Conservation (phyloP, 2,888 invertebrate species). For the Electrophaes corylata region DNA sequence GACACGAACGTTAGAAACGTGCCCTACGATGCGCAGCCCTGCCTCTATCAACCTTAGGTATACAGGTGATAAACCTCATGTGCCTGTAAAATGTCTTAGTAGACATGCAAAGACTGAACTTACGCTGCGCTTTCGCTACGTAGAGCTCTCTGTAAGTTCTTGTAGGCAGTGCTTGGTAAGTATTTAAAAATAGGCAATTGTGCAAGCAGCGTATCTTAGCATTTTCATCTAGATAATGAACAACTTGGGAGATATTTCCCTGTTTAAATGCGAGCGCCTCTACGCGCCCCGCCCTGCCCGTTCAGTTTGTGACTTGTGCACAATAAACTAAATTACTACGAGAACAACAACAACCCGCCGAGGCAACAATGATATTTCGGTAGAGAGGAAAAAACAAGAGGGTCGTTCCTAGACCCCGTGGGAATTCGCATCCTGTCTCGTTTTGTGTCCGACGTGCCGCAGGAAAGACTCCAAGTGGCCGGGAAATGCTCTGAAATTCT, state of each 20-base stretch:
- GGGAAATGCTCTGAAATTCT: constrained; percentile 61
- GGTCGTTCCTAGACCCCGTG: constrained; percentile 72
- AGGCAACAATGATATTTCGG: constrained; percentile 75
- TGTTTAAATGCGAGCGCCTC: constrained; percentile 57
- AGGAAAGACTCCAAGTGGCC: constrained; percentile 49
- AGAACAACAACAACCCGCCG: constrained; percentile 61
- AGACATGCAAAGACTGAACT: neutral
- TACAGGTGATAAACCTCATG: neutral
- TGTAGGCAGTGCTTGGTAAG: constrained; percentile 10
- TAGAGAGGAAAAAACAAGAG: constrained; percentile 74
- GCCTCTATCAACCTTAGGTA: too few relatives aligned
- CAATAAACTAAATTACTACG: constrained; percentile 75
- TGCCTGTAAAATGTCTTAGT: neutral
- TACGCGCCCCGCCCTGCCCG: constrained; percentile 48
- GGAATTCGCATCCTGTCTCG: constrained; percentile 68
- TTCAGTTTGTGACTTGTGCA: constrained; percentile 64
- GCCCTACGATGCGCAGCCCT: too few relatives aligned
- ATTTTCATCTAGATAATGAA: constrained; percentile 47
- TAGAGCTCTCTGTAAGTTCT: neutral
- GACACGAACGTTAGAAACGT: too few relatives aligned
- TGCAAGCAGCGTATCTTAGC: constrained; percentile 31
- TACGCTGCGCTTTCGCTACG: too few relatives aligned
- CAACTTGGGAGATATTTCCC: constrained; percentile 55
- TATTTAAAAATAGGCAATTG: constrained; percentile 26
- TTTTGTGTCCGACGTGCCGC: constrained; percentile 64